Base-by-base conservation (phyloP, 2,888 invertebrate species). In the Apodemia mormo region DNA sequence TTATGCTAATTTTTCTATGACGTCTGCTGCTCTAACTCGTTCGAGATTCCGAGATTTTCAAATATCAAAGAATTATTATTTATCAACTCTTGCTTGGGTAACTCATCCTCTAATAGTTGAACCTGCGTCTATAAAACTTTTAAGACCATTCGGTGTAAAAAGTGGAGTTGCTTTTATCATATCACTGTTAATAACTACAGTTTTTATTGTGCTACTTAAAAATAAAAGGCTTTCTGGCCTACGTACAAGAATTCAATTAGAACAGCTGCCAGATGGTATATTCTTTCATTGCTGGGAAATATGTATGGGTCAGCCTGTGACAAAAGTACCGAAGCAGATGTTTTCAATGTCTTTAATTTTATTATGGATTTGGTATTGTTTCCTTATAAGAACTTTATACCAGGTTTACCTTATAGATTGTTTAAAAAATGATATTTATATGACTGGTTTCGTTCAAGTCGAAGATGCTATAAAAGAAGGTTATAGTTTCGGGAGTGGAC, bases 1-100 rank as follows among this genome's bases (percentile, higher is more conserved):
- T n/a, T 71, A 81, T 14, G 92, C 92, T 0, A 88, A 90, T 74
- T 82, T 91, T 37, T 91, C 91, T 0, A 90, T 91, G 79, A 90
- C 90, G 2, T 90, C 89, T 5, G 84, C 82, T 0, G 84, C 85
- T 40, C 56, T 90, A 10, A 90, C 91, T 0, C 72, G 83, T 1
- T 66, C 82, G 9, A 83, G 90, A 73, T 84, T 81, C 70, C 76
- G 78, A 0, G 72, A 81, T 68, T 92, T 89, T 73, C 82, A 90
- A 73, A 82, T 89, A 73, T 91, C 91, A 0, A 75, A 70, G 4
- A 77, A 77, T 49, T 91, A 91, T 72, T 78, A 78, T 69, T 71
- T 75, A 0, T 69, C 75, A 0, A 75, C 73, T 52, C 76, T 92
- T 2, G 82, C 81, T 0, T 92, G 90, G 92, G 78, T 91, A 7